Conservation (phyloP, 2,113 vertebrate species). For the Etia nguti region DNA sequence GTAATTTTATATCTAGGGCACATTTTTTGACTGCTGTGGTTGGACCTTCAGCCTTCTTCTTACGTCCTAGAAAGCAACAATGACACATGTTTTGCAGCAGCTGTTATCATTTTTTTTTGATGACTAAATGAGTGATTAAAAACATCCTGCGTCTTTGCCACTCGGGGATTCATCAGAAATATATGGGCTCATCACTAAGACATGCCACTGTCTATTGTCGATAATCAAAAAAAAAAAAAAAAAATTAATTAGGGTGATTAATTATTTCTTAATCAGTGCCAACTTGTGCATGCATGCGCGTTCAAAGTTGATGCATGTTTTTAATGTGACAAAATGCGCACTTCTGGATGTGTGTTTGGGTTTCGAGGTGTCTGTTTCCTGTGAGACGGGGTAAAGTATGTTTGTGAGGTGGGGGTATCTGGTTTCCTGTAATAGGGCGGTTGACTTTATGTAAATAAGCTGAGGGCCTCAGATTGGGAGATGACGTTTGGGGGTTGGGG, state of each 20-base stretch:
- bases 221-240: background rate
- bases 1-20: background rate
- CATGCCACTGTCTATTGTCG: background rate
- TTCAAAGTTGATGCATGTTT: background rate
- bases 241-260: background rate
- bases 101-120: background rate
- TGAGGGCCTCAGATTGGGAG: background rate
- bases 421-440: slow-evolving; percentile 28
- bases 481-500: background rate
- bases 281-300: fast-evolving
- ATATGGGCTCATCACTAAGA: background rate
- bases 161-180: background rate
- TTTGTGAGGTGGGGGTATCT: background rate
- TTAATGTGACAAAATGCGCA: background rate
- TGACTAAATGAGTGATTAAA: background rate
- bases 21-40: background rate
- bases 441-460: slow-evolving; percentile 41
- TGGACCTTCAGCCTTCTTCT: background rate
- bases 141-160: background rate
- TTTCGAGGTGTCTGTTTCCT: slow-evolving; percentile 6
- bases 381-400: background rate
- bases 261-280: background rate
- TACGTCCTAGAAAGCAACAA: background rate
- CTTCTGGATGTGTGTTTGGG: background rate
- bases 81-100: background rate